Conservation (phyloP, 2,113 vertebrate species). For the Menidia beryllina region DNA sequence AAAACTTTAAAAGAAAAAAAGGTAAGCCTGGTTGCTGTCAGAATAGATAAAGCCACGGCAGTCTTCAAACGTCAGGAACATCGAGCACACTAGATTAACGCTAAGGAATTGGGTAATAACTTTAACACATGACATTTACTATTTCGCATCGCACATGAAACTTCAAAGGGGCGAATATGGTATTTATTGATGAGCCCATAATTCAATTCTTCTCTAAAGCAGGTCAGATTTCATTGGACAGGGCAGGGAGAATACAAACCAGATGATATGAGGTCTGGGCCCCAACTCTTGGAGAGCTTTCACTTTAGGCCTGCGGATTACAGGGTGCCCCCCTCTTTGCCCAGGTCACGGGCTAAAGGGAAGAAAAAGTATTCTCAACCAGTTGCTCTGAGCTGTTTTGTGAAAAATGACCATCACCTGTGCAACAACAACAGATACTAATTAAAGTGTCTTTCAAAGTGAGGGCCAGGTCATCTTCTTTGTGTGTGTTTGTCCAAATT, state of each 20-base stretch:
- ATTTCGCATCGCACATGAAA: constrained; percentile 78
- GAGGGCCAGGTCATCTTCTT: neutral
- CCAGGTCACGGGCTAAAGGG: constrained; percentile 14
- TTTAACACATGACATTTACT: constrained; percentile 83
- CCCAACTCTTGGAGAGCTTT: constrained; percentile 55
- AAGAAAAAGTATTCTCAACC: constrained; percentile 29
- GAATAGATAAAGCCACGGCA: constrained; percentile 77
- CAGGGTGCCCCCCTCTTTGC: constrained; percentile 23
- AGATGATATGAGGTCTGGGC: constrained; percentile 77
- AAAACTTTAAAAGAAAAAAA: constrained; percentile 60
- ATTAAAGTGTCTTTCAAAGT: neutral
- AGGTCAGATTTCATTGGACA: constrained; percentile 83
- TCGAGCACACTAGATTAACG: constrained; percentile 75
- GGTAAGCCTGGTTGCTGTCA: constrained; percentile 70
- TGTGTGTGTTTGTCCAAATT: neutral
- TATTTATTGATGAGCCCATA: constrained; percentile 83
- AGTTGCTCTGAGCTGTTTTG: neutral
- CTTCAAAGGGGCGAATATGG: constrained; percentile 84
- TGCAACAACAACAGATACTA: neutral
- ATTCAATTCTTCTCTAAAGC: constrained; percentile 81
- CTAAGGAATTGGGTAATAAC: constrained; percentile 81
- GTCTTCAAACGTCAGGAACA: constrained; percentile 64
- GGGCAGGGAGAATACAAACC: constrained; percentile 81
- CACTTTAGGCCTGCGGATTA: constrained; percentile 54
- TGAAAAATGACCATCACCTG: neutral